Evolutionary conservation across 2,113 vertebrate genomes (phyloP).

Genomic region (Onychostoma macrolepis): DNA sequence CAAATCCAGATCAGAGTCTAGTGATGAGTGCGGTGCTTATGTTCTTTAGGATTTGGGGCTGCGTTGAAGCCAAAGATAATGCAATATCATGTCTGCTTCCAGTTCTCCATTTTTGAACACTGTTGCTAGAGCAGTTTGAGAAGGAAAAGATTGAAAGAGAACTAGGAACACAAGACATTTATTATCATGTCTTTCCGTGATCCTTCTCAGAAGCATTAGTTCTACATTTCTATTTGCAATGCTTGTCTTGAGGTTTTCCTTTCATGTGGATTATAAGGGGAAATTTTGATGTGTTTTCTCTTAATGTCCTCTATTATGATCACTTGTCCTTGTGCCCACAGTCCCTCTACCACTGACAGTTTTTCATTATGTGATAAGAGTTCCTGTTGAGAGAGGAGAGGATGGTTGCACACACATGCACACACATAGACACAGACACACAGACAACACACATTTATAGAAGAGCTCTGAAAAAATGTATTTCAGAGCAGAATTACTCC

Average conservation of each 20-base stretch:
- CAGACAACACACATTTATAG: constrained; percentile 26
- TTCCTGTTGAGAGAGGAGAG: constrained; percentile 53
- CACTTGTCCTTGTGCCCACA: constrained; percentile 48
- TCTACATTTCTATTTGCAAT: background rate
- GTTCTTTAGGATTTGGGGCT: background rate
- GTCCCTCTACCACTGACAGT: constrained; percentile 36
- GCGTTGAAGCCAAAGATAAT: background rate
- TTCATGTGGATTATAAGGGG: background rate
- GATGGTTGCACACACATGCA: constrained; percentile 19
- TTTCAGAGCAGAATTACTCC: background rate
- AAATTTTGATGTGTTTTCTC: constrained; percentile 18
- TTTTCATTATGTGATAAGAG: constrained; percentile 66
- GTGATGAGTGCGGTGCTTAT: background rate
- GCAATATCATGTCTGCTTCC: background rate
- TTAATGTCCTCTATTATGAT: constrained; percentile 40
- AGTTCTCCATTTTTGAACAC: background rate
- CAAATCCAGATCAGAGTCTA: background rate
- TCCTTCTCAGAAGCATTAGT: background rate
- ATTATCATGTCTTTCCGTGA: background rate
- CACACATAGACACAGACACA: constrained; percentile 24
- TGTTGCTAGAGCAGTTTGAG: background rate
- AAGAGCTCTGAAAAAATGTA: background rate
- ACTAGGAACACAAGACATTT: background rate
- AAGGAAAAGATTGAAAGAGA: background rate
- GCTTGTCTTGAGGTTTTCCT: background rate